Percentiles rank a stretch among this genome's conserved stretches.
Evolutionary conservation across 1,140 invertebrate species (phyloP).

Genomic region (Scaptomyza hsui): DNA sequence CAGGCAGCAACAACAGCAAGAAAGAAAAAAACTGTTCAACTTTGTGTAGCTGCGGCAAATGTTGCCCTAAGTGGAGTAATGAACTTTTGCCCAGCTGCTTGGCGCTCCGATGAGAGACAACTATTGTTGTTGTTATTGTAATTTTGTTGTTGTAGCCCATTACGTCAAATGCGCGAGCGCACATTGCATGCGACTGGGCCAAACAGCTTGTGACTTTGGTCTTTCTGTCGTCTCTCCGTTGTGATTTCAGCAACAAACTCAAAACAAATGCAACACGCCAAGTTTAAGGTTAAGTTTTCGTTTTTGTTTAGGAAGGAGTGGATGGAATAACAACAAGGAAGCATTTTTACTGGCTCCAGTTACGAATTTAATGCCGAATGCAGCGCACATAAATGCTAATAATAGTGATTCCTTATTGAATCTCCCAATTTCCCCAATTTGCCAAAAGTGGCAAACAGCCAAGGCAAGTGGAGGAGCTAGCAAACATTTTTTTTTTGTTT

Average conservation of each 20-base stretch:
- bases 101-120: conserved; percentile 30
- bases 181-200: conserved; percentile 45
- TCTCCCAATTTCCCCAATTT: conserved; percentile 57
- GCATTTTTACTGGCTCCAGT: conserved; percentile 30
- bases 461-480: conserved; percentile 9
- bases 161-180: conserved; percentile 43
- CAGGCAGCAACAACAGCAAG: neutral
- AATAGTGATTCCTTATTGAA: conserved; percentile 81
- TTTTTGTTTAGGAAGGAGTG: conserved; percentile 53
- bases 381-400: conserved; percentile 68
- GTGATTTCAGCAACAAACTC: conserved; percentile 64
- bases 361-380: conserved; percentile 45
- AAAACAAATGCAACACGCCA: conserved; percentile 61
- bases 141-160: conserved; percentile 36
- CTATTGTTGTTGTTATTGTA: conserved; percentile 14
- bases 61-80: conserved; percentile 76
- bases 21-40: conserved; percentile 55
- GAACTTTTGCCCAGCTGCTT: conserved; percentile 65
- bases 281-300: conserved; percentile 81
- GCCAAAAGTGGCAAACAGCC: conserved; percentile 16
- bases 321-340: conserved; percentile 54
- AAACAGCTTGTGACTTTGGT: conserved; percentile 22
- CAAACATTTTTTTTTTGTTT: neutral
- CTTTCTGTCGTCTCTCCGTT: conserved; percentile 30
- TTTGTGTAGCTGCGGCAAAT: conserved; percentile 64